Percentiles rank a stretch among this genome's conserved stretches.
Evolutionary conservation across 2,888 invertebrate species (phyloP).

Genomic region (Melieria omissa): DNA sequence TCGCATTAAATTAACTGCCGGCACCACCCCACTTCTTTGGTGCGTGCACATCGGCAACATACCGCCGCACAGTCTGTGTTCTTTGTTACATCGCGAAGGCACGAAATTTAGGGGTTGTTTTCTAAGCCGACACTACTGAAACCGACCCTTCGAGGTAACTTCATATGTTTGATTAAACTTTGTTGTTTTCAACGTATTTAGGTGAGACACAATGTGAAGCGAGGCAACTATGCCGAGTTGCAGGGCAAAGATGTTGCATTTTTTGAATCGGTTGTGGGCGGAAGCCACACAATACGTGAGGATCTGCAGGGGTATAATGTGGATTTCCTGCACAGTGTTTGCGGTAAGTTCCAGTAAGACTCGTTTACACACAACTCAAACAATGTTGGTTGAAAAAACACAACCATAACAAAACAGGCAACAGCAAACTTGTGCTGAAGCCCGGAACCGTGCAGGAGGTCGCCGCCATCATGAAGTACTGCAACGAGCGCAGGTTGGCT

Average conservation of each 20-base stretch:
- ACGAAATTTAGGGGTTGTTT: no score
- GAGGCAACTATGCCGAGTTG: conserved; percentile 60
- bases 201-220: conserved; percentile 62
- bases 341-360: conserved; percentile 72
- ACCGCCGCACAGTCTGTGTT: no score
- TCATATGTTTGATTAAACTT: no score
- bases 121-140: no score
- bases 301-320: conserved; percentile 86
- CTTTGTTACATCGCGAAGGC: no score
- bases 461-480: conserved; percentile 84
- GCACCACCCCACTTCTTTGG: no score
- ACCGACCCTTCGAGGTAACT: no score
- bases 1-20: no score
- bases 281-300: conserved; percentile 70
- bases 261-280: conserved; percentile 62
- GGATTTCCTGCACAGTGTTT: conserved; percentile 88
- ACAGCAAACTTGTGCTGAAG: conserved; percentile 84
- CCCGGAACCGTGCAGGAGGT: conserved; percentile 90
- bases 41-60: no score
- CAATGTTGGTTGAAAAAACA: neutral
- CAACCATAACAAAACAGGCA: conserved; percentile 70
- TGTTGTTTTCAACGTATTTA: conserved; percentile 28
- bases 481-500: conserved; percentile 84
- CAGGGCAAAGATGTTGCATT: conserved; percentile 58
- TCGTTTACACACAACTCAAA: neutral